These are phyloP conservation scores for Lymantria dispar DNA, from an alignment of 2,888 invertebrate genomes.

Conservation along the genomic window DNA sequence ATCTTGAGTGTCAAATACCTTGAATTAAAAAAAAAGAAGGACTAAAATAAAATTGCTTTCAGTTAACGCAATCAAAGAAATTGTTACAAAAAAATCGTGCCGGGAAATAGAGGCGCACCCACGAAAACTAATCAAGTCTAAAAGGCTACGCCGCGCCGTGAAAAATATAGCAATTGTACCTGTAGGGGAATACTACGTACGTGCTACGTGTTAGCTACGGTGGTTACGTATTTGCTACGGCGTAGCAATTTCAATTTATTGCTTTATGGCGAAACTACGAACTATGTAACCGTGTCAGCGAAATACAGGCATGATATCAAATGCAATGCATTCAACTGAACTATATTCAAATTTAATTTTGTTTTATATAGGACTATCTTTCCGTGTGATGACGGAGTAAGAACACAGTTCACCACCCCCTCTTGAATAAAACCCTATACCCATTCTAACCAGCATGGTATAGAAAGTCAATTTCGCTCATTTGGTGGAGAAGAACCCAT, in stretches of 20 bases:
- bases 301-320: constrained; percentile 12
- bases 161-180: constrained; percentile 35
- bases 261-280: constrained; percentile 14
- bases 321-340: not conserved
- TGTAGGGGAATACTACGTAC: constrained; percentile 17
- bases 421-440: no score
- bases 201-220: constrained; percentile 14
- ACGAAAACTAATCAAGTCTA: constrained; percentile 50
- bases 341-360: not conserved
- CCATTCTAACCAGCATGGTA: no score
- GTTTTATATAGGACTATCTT: not conserved
- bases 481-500: no score
- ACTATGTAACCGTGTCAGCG: constrained; percentile 4
- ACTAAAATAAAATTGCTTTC: no score
- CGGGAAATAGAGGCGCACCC: constrained; percentile 22
- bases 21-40: no score
- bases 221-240: constrained; percentile 24
- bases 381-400: no score
- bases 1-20: no score
- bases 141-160: constrained; percentile 37
- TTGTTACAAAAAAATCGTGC: not conserved
- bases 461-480: no score
- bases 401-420: no score
- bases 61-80: not conserved
- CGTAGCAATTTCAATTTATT: constrained; percentile 30